Percentiles rank a stretch among this genome's conserved stretches.
Conservation (phyloP, 2,888 invertebrate species). For the Agriopis leucophaearia region DNA sequence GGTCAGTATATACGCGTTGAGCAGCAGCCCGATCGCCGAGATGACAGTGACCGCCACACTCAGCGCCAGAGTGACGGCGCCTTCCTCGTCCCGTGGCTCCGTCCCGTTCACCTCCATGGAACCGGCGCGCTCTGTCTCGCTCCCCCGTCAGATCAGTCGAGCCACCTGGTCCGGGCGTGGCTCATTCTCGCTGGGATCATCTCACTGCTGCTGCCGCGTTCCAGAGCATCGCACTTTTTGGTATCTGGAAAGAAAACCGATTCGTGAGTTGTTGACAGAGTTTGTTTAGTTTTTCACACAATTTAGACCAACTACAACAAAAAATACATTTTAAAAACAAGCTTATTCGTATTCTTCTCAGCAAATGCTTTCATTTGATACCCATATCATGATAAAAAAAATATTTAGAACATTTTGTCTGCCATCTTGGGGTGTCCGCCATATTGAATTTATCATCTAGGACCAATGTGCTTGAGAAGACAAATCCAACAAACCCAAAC, state of each 20-base stretch:
- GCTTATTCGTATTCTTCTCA: too few species aligned
- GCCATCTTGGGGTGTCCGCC: too few species aligned
- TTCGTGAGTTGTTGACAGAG: too few species aligned
- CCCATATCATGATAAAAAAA: too few species aligned
- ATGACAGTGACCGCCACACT: constrained; percentile 89
- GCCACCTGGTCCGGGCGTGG: constrained; percentile 51
- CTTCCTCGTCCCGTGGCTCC: constrained; percentile 77
- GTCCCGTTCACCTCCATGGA: constrained; percentile 81
- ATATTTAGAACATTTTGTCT: too few species aligned
- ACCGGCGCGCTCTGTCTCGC: constrained; percentile 58
- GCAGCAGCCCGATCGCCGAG: constrained; percentile 89
- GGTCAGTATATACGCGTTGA: constrained; percentile 91
- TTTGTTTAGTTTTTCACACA: too few species aligned
- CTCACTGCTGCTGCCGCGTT: constrained; percentile 79
- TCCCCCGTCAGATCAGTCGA: constrained; percentile 60
- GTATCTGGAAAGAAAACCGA: constrained; percentile 56
- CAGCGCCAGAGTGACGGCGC: constrained; percentile 89
- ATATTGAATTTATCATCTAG: too few species aligned
- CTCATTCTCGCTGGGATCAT: constrained; percentile 64
- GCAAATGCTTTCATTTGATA: too few species aligned
- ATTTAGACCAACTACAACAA: too few species aligned
- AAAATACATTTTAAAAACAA: too few species aligned
- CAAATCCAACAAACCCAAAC: too few species aligned
- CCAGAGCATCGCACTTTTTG: constrained; percentile 72
- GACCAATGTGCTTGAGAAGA: too few species aligned